These are phyloP conservation scores for Turritopsis rubra DNA, from an alignment of 30 jellyfish, hydroid and myxozoan species.

Conservation along the genomic window DNA sequence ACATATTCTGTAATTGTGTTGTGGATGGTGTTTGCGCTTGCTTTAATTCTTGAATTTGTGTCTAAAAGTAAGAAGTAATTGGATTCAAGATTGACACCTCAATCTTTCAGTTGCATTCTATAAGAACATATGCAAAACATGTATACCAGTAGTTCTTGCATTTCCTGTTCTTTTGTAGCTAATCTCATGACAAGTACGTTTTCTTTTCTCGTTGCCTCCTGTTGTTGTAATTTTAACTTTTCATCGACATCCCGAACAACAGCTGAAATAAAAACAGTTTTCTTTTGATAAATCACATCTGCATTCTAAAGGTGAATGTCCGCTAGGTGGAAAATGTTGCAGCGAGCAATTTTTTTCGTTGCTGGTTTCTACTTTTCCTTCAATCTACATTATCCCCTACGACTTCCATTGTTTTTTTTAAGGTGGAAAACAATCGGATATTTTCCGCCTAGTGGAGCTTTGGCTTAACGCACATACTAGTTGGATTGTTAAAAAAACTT, in stretches of 20 bases:
- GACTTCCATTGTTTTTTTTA: too few relatives aligned
- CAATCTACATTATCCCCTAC: too few relatives aligned
- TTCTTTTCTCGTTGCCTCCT: slow-evolving; percentile 93
- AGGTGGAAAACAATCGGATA: too few relatives aligned
- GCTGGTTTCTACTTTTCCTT: too few relatives aligned
- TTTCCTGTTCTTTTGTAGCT: slow-evolving; percentile 97
- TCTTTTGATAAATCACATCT: too few relatives aligned
- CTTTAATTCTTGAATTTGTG: slow-evolving; percentile 86
- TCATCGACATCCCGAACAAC: slow-evolving; percentile 34
- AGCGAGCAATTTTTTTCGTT: too few relatives aligned
- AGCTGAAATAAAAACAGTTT: slow-evolving; percentile 2
- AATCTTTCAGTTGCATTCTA: not conserved
- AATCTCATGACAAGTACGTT: slow-evolving; percentile 94
- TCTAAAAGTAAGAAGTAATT: slow-evolving; percentile 29
- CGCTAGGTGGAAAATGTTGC: too few relatives aligned
- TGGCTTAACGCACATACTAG: too few relatives aligned
- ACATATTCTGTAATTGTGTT: slow-evolving; percentile 72
- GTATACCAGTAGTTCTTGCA: slow-evolving; percentile 66
- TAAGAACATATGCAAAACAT: not conserved
- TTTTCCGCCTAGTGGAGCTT: too few relatives aligned
- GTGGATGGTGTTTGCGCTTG: slow-evolving; percentile 95
- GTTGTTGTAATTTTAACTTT: slow-evolving; percentile 83
- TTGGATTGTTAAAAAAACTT: not conserved
- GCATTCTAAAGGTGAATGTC: too few relatives aligned
- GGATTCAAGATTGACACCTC: not conserved